These are phyloP conservation scores for Ctenochaetus hawaiiensis DNA, from an alignment of 2,797 vertebrate species.

Conservation along the genomic window DNA sequence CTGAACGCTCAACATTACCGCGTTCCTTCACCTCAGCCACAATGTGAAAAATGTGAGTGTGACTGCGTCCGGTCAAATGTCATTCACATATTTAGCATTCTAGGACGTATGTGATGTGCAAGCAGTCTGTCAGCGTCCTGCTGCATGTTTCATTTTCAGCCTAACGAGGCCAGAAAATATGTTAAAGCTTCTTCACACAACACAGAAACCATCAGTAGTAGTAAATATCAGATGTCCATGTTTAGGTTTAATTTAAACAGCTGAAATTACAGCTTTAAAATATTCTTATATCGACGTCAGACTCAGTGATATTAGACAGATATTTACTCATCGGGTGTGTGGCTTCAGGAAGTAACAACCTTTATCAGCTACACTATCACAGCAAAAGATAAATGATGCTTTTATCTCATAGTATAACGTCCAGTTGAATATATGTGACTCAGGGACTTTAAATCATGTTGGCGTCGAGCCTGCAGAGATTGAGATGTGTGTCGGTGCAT, in stretches of 20 bases:
- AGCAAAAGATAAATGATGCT: not conserved
- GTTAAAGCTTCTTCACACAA: not conserved
- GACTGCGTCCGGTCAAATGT: slow-evolving; percentile 42
- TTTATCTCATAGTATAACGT: not conserved
- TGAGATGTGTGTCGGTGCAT: too few relatives aligned
- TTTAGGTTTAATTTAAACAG: too few relatives aligned
- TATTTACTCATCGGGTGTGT: not conserved
- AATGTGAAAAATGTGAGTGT: slow-evolving; percentile 71
- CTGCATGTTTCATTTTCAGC: slow-evolving; percentile 22
- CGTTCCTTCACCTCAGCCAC: slow-evolving; percentile 45
- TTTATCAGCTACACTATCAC: too few relatives aligned
- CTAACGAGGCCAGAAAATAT: not conserved
- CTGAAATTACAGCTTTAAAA: not conserved
- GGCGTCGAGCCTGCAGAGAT: too few relatives aligned
- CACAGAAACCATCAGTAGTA: not conserved
- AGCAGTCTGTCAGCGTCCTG: slow-evolving; percentile 1
- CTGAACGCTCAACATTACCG: slow-evolving; percentile 58
- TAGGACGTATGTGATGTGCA: slow-evolving; percentile 28
- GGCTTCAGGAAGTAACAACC: not conserved
- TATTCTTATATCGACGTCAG: not conserved
- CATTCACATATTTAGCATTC: slow-evolving; percentile 57
- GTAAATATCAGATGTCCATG: too few relatives aligned
- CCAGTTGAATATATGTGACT: too few relatives aligned
- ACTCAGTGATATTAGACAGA: not conserved
- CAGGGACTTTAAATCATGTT: too few relatives aligned